Conservation (phyloP, 2,113 vertebrate species). For the Mellivora capensis region DNA sequence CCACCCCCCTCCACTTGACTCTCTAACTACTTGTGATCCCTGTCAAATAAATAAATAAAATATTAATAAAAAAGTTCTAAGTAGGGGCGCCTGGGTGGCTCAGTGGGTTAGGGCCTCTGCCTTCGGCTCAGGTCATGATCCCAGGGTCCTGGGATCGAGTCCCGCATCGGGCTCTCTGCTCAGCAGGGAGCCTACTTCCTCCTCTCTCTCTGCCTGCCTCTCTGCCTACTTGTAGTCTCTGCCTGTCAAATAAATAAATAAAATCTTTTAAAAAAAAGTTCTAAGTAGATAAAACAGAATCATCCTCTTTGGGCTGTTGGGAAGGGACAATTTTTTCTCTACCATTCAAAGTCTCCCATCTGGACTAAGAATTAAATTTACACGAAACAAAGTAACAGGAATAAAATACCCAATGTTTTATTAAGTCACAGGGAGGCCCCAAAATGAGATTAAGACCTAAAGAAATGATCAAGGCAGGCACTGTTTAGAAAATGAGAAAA, state of each 20-base stretch:
- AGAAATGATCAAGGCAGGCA: not conserved
- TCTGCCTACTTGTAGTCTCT: no score
- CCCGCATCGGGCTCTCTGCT: no score
- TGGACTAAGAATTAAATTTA: not conserved
- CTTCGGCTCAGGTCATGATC: no score
- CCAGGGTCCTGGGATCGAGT: no score
- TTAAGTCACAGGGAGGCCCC: not conserved
- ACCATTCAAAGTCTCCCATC: not conserved
- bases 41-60: no score
- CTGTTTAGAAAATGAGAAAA: not conserved
- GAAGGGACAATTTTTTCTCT: not conserved
- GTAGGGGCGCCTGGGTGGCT: no score
- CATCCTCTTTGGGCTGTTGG: not conserved
- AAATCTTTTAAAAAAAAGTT: not conserved
- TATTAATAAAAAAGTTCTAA: not conserved
- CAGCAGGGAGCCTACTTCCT: no score
- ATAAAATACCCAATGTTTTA: not conserved
- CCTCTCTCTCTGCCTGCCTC: no score
- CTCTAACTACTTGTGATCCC: no score
- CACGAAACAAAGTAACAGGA: not conserved
- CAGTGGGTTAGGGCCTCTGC: no score
- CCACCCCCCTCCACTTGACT: no score
- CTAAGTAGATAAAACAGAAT: not conserved
- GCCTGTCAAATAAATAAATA: no score
- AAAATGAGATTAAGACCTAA: not conserved